Conservation (phyloP, 2,888 invertebrate genomes). For the Eurytoma adleriae region DNA sequence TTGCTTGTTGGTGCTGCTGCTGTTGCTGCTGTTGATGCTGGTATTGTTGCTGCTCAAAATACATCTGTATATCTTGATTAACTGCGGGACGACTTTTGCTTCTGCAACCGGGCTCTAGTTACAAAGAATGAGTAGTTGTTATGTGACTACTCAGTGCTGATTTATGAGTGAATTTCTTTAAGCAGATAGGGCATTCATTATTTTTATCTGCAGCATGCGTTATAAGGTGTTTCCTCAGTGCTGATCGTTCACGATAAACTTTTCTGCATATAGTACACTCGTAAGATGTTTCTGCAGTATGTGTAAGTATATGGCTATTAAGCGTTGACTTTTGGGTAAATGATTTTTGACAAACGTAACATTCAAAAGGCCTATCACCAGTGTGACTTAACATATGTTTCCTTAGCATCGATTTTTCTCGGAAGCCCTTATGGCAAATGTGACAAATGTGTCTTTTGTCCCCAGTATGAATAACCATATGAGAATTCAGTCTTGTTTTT, state of each 20-base stretch:
- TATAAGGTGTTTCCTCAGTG: conserved; percentile 69
- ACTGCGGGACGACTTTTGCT: conserved; percentile 55
- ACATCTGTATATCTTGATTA: conserved; percentile 38
- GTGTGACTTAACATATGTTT: conserved; percentile 72
- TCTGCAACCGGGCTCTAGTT: conserved; percentile 59
- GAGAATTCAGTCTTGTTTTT: conserved; percentile 71
- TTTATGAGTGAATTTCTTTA: conserved; percentile 71
- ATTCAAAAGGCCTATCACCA: conserved; percentile 70
- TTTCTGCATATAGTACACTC: conserved; percentile 71
- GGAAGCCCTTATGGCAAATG: conserved; percentile 70
- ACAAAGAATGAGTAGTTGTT: conserved; percentile 69
- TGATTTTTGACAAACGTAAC: conserved; percentile 70
- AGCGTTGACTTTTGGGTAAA: conserved; percentile 71
- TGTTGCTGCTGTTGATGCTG: conserved; percentile 27
- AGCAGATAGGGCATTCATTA: conserved; percentile 70
- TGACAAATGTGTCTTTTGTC: conserved; percentile 71
- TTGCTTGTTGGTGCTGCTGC: conserved; percentile 29
- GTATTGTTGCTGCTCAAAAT: conserved; percentile 41
- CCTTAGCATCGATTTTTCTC: conserved; percentile 68
- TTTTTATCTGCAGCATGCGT: conserved; percentile 68
- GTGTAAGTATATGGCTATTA: conserved; percentile 70
- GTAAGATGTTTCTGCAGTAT: conserved; percentile 67
- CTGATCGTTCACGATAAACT: conserved; percentile 67
- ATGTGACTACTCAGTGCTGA: conserved; percentile 69
- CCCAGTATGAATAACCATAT: conserved; percentile 71